These are phyloP conservation scores for Drosophila recens DNA, from an alignment of 2,888 invertebrate genomes.

Conservation along the genomic window DNA sequence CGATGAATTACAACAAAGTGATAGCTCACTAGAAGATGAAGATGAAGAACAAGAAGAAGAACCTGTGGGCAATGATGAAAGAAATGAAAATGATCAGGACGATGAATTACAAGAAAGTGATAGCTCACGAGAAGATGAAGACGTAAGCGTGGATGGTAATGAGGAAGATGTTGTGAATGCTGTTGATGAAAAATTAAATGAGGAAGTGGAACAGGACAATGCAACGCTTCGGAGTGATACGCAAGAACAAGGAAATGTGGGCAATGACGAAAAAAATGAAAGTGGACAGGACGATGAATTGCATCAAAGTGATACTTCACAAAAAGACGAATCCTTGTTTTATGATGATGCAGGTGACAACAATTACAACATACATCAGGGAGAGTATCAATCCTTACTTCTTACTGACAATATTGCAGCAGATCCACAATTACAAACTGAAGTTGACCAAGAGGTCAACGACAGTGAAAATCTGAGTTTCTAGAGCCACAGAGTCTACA, in stretches of 20 bases:
- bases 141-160: too few species aligned
- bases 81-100: too few species aligned
- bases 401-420: neutral
- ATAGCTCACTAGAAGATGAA: neutral
- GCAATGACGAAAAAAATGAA: neutral
- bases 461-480: neutral
- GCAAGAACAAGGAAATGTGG: neutral
- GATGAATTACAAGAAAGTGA: neutral
- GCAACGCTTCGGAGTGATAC: neutral
- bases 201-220: neutral
- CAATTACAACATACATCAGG: neutral
- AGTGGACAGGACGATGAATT: neutral
- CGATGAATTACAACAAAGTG: neutral
- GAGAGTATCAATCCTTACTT: neutral
- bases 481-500: neutral
- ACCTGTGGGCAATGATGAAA: too few species aligned
- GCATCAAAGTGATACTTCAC: neutral
- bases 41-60: neutral
- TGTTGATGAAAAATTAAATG: too few species aligned
- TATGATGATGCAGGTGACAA: neutral
- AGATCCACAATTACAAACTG: neutral
- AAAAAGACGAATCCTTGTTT: neutral
- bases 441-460: neutral
- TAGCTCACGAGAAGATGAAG: too few species aligned
- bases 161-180: too few species aligned